A percentile compares a stretch with the other conserved stretches of the same genome.
Evolutionary conservation across 2,113 vertebrate species (phyloP).

Genomic region (Arvicanthis niloticus): DNA sequence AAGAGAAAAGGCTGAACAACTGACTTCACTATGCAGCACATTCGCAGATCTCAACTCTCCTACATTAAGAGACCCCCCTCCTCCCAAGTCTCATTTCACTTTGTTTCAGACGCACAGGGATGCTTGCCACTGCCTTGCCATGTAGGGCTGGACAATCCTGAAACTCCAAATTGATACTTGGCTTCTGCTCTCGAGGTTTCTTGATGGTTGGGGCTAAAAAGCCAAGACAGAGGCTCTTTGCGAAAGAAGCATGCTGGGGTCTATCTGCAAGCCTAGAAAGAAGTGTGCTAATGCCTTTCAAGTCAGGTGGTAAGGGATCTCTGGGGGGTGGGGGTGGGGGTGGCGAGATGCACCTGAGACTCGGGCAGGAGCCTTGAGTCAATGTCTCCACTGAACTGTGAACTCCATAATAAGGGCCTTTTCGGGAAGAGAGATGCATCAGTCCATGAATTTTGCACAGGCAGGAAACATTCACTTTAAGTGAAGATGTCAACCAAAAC

Average conservation of each 20-base stretch:
- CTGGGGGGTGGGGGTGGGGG: no score
- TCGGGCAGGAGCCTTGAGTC: background rate
- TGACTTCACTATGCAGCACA: background rate
- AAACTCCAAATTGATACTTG: background rate
- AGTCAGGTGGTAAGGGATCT: background rate
- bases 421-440: background rate
- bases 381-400: background rate
- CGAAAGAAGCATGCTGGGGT: background rate
- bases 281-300: background rate
- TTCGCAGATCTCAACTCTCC: background rate
- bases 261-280: background rate
- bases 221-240: background rate
- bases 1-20: background rate
- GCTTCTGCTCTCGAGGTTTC: background rate
- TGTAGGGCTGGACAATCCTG: background rate
- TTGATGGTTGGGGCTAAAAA: background rate
- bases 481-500: background rate
- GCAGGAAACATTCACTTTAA: conserved; percentile 5
- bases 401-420: background rate
- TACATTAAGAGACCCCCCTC: background rate
- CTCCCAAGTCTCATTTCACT: background rate
- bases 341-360: background rate
- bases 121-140: background rate
- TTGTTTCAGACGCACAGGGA: background rate
- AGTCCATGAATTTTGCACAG: background rate